These are phyloP conservation scores for Trematomus bernacchii DNA, from an alignment of 2,797 vertebrate genomes.

Conservation along the genomic window DNA sequence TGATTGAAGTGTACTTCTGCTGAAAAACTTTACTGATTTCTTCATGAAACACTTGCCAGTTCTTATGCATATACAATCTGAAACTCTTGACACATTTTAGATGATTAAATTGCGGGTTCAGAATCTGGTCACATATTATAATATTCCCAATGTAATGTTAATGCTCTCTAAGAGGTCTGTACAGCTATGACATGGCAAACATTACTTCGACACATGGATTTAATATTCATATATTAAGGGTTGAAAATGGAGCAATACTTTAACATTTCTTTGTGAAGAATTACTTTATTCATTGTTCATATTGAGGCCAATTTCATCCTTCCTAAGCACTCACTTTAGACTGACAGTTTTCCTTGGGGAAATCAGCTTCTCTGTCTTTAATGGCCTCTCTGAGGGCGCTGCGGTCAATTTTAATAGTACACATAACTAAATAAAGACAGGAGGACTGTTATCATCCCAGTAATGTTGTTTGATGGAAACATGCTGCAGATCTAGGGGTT, in stretches of 20 bases:
- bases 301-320: constrained; percentile 31
- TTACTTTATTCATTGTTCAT: constrained; percentile 23
- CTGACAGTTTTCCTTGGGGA: constrained; percentile 37
- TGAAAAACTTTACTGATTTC: no score
- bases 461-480: constrained; percentile 13
- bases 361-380: constrained; percentile 36
- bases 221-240: constrained; percentile 18
- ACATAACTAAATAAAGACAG: constrained; percentile 16
- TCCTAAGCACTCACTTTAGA: constrained; percentile 39
- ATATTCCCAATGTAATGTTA: background rate
- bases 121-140: background rate
- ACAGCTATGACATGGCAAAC: constrained; percentile 7
- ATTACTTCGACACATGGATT: constrained; percentile 25
- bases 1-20: no score
- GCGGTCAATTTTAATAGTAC: constrained; percentile 34
- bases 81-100: background rate
- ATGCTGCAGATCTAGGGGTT: background rate
- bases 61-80: no score
- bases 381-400: constrained; percentile 22
- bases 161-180: constrained; percentile 4
- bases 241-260: constrained; percentile 22
- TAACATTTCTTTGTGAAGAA: constrained; percentile 33
- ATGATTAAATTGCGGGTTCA: background rate
- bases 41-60: no score
- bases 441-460: constrained; percentile 7